Evolutionary conservation across 1,140 invertebrate genomes (phyloP).

Genomic region (Eciton burchellii): DNA sequence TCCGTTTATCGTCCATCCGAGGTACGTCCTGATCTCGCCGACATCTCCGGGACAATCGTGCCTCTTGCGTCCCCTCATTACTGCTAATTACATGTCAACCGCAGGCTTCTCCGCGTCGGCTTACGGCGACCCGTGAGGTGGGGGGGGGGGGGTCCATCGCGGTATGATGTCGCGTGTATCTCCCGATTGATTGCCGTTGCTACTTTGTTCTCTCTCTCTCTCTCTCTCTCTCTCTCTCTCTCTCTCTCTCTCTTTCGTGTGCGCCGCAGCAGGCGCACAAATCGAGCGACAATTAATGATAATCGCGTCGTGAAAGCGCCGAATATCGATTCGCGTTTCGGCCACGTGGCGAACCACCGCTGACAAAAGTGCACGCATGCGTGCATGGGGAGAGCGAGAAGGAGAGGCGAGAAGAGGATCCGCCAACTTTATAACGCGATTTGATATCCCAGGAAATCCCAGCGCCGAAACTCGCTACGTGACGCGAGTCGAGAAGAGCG

Average conservation of each 20-base stretch:
- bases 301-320: too few species aligned
- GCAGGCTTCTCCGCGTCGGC: slow-evolving; percentile 44
- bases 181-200: slow-evolving; percentile 40
- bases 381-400: background rate
- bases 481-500: slow-evolving; percentile 2
- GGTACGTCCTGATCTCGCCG: slow-evolving; percentile 10
- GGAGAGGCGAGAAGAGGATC: slow-evolving; percentile 59
- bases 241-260: too few species aligned
- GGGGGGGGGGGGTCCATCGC: slow-evolving; percentile 52
- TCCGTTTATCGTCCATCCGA: background rate
- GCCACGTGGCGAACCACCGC: too few species aligned
- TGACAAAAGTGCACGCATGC: background rate
- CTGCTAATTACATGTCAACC: slow-evolving; percentile 56
- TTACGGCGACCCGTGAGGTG: slow-evolving; percentile 51
- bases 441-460: slow-evolving; percentile 57
- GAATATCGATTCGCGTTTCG: too few species aligned
- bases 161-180: slow-evolving; percentile 53
- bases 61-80: slow-evolving; percentile 49
- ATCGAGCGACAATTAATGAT: background rate
- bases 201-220: slow-evolving; percentile 10
- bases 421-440: slow-evolving; percentile 45
- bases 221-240: too few species aligned
- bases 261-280: too few species aligned
- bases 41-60: slow-evolving; percentile 20
- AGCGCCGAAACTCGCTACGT: slow-evolving; percentile 54